Evolutionary conservation across 2,797 vertebrate species (phyloP), one percentile per base, ranked within the genome.

Genomic region (Notolepis coatsorum): DNA sequence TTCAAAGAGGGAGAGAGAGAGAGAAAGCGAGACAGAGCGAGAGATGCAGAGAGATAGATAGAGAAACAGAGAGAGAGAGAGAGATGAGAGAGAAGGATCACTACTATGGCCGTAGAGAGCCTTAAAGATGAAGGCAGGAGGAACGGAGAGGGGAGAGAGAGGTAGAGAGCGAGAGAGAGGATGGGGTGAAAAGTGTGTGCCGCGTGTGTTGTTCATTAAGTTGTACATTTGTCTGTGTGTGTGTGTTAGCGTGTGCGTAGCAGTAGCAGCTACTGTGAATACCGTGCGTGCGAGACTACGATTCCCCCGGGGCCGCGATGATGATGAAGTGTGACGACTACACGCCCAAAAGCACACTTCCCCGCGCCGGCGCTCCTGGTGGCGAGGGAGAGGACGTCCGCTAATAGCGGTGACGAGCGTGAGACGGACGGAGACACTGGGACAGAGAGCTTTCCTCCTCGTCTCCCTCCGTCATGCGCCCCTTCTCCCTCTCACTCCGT

Each of bases 31-130:
- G 76, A 68, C 52, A 42, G 63, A n/a, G n/a, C n/a, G n/a, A n/a
- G n/a, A n/a, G n/a, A n/a, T n/a, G n/a, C n/a, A n/a, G n/a, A n/a
- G n/a, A n/a, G n/a, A n/a, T n/a, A n/a, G n/a, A n/a, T n/a, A n/a
- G n/a, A n/a, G n/a, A n/a, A n/a, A n/a, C n/a, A n/a, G n/a, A n/a
- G n/a, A 84, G 88, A 90, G 78, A 55, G 58, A 20, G n/a, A 3
- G 38, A 75, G 79, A 61, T n/a, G 68, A 38, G 52, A 66, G 72
- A 62, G 41, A 60, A 74, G 75, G 80, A n/a, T n/a, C n/a, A 76
- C 60, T 63, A 60, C 67, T 81, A 86, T 81, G 84, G 88, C 73
- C 64, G 73, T 63, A 81, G 85, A 84, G 63, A 76, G 63, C 69
- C 76, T 77, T 71, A 75, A 75, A 78, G 73, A 84, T 73, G 73